These are phyloP conservation scores for Lagorchestes hirsutus DNA, from an alignment of 2,797 vertebrate genomes.

Conservation along the genomic window DNA sequence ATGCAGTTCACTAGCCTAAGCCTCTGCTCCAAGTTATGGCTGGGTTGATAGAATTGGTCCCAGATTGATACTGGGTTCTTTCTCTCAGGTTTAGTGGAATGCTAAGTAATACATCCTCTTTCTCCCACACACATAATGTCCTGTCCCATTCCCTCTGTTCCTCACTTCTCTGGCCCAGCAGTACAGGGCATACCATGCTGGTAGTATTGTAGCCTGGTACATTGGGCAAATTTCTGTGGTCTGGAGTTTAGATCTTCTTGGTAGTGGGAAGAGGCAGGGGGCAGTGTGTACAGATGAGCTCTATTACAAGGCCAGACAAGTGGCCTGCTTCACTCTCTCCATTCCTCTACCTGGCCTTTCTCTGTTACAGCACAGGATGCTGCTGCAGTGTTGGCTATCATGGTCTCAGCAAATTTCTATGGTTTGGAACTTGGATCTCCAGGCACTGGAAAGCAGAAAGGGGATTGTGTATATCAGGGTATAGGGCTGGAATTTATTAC, in stretches of 20 bases:
- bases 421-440: neutral
- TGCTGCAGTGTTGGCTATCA: neutral
- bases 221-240: neutral
- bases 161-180: neutral
- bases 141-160: neutral
- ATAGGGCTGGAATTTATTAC: neutral
- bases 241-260: neutral
- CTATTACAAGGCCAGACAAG: neutral
- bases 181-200: neutral
- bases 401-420: neutral
- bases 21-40: neutral
- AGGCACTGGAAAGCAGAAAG: neutral
- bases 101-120: neutral
- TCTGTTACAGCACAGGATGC: neutral
- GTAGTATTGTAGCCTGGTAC: neutral
- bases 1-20: neutral
- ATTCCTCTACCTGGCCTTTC: neutral
- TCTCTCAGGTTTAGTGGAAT: neutral
- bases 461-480: neutral
- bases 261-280: neutral
- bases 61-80: neutral
- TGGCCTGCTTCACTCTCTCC: neutral
- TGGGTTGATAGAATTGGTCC: neutral
- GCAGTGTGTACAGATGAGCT: neutral
- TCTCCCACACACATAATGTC: neutral